Percentiles rank a stretch among this genome's conserved stretches.
These are phyloP conservation scores for Orthonyx spaldingii DNA, from an alignment of 2,113 vertebrate species.

Conservation along the genomic window DNA sequence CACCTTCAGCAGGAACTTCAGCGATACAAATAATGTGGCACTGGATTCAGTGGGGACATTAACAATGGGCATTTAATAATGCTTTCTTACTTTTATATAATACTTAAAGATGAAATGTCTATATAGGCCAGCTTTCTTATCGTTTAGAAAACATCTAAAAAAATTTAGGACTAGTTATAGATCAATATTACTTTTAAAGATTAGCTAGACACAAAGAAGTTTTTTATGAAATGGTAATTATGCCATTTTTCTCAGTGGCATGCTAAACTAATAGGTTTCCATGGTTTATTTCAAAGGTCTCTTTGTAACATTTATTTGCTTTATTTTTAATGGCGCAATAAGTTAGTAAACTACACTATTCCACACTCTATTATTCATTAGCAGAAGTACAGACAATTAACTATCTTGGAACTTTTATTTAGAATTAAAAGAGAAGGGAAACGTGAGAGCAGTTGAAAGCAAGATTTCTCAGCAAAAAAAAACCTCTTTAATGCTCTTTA, in stretches of 20 bases:
- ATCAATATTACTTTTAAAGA: not conserved
- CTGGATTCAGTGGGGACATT: not conserved
- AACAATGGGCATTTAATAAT: not conserved
- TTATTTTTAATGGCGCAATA: not conserved
- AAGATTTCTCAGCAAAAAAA: slow-evolving; percentile 18
- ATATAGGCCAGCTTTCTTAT: not conserved
- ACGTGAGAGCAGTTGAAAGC: not conserved
- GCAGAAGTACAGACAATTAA: not conserved
- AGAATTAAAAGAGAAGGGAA: not conserved
- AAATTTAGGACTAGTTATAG: not conserved
- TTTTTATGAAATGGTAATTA: not conserved
- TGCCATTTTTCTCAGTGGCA: not conserved
- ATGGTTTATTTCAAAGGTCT: not conserved
- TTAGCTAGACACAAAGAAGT: not conserved
- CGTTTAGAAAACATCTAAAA: not conserved
- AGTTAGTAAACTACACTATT: not conserved
- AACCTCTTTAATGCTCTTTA: not conserved
- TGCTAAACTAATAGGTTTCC: not conserved
- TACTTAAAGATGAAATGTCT: not conserved
- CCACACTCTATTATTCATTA: not conserved
- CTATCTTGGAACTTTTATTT: not conserved
- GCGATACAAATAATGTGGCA: not conserved
- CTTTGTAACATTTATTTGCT: not conserved
- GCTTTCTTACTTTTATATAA: not conserved
- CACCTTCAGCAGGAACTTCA: not conserved